phyloP scores from a whole-genome alignment of 2,888 invertebrate species.

The Ormyrus labotus region DNA sequence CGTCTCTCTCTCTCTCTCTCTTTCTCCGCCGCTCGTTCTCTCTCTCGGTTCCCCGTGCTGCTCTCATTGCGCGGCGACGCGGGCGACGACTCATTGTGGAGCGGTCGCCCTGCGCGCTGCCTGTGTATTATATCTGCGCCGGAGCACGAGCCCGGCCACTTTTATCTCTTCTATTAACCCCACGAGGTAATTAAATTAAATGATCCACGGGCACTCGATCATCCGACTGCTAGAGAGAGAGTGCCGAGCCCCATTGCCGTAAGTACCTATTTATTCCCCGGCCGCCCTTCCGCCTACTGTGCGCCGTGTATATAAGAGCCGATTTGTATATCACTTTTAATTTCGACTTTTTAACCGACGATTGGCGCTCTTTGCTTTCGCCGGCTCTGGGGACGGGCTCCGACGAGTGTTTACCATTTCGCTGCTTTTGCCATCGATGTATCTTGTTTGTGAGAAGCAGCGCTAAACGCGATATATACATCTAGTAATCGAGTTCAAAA shows the following conservation, averaged over 20 bases:
- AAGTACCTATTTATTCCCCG: conserved; percentile 39
- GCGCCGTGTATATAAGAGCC: conserved; percentile 55
- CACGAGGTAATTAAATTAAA: conserved; percentile 74
- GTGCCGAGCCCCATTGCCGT: neutral
- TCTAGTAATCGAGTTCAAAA: no score
- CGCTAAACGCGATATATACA: no score
- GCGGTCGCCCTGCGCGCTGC: neutral
- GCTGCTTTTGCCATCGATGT: no score
- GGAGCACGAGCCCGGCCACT: conserved; percentile 57
- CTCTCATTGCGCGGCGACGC: neutral
- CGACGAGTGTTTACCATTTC: no score
- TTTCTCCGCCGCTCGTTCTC: neutral
- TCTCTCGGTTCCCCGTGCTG: neutral
- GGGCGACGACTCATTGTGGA: neutral
- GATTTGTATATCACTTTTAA: conserved; percentile 51
- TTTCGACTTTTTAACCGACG: no score
- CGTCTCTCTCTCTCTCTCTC: neutral
- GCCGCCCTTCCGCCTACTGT: conserved; percentile 31
- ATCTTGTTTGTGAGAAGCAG: no score
- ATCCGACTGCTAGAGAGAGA: conserved; percentile 58
- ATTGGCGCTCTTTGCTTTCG: no score
- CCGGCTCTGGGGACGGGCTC: no score
- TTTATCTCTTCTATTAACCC: conserved; percentile 74
- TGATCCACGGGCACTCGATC: conserved; percentile 73
- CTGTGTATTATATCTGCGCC: conserved; percentile 4